Conservation (phyloP, 2,888 invertebrate genomes). For the Eilema griseolum region DNA sequence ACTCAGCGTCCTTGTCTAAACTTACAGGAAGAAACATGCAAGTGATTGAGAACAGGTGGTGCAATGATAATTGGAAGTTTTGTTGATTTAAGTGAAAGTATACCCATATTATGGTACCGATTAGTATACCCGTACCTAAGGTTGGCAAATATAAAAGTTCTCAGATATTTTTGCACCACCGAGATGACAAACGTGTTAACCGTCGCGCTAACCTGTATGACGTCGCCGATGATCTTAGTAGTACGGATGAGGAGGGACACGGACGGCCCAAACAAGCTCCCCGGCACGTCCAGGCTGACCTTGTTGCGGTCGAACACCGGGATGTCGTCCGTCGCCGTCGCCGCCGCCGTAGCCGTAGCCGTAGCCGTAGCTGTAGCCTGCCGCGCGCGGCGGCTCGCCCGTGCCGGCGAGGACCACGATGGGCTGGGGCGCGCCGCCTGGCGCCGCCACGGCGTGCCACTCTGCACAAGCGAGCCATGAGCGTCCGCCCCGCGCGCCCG, state of each 20-base stretch:
- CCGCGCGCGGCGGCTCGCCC: constrained; percentile 40
- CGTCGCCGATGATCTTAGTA: constrained; percentile 89
- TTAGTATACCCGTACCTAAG: no score
- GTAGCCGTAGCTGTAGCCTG: constrained; percentile 49
- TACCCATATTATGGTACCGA: no score
- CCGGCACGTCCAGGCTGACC: constrained; percentile 90
- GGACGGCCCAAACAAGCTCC: constrained; percentile 89
- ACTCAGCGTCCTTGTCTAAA: no score
- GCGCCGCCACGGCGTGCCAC: constrained; percentile 74
- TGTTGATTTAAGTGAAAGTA: no score
- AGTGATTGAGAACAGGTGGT: no score
- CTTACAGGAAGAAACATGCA: no score
- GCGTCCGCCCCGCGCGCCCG: neutral
- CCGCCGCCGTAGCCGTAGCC: constrained; percentile 36
- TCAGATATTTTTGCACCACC: no score
- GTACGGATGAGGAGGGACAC: constrained; percentile 89
- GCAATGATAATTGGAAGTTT: no score
- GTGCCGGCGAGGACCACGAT: neutral
- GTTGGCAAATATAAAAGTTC: no score
- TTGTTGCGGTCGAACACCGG: constrained; percentile 88
- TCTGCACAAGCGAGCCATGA: constrained; percentile 51
- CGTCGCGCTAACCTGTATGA: constrained; percentile 89
- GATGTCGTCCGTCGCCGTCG: constrained; percentile 76
- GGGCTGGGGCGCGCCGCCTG: constrained; percentile 43
- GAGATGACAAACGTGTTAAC: no score